Evolutionary conservation across 2,113 vertebrate species (phyloP), one percentile per base, ranked within the genome.

Genomic region (Muntiacus muntjak): DNA sequence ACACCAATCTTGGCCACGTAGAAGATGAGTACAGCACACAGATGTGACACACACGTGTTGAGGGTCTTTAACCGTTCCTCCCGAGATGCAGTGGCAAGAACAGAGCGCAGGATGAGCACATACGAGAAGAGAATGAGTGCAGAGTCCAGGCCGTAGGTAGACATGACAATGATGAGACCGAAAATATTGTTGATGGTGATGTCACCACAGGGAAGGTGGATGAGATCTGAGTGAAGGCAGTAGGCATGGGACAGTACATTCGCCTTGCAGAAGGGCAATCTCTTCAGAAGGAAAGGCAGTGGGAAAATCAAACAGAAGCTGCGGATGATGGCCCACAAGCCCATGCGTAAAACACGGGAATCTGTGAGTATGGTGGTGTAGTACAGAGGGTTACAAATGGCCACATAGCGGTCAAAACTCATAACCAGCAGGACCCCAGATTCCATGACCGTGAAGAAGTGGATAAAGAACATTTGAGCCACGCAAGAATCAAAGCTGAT

Each of bases 401-500:
- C 97, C 88, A 98, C 98, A 33, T 95, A 98, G 21, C 89, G 86
- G 78, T 97, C 85, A 57, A 98, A 94, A 30, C 94, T 97, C 98
- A 96, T 93, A 67, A 33, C 57, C 74, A 97, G 47, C 28, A 98
- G 67, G 43, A 95, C 40, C 2, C 98, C 95, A 23, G 94, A 98
- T 84, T 98, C 98, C 36, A 19, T 43, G 26, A 97, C 96, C 30
- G 95, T 96, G 33, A 94, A 98, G 23, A 97, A 40, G 17, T 87
- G 90, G 23, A 97, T 97, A 79, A 98, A 93, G 85, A 98, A 98
- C 95, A 97, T 97, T 16, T 96, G 96, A 33, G 96, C 45, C 60
- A 98, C 93, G 43, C 97, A 98, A 13, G 74, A 94, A 45, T 98
- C 94, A 88, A 98, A 97, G 28, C 71, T 89, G 26, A 98, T 98